Evolutionary conservation across 2,797 vertebrate species (phyloP), one percentile per base, ranked within the genome.

Genomic region (Toxotes lorentzi): DNA sequence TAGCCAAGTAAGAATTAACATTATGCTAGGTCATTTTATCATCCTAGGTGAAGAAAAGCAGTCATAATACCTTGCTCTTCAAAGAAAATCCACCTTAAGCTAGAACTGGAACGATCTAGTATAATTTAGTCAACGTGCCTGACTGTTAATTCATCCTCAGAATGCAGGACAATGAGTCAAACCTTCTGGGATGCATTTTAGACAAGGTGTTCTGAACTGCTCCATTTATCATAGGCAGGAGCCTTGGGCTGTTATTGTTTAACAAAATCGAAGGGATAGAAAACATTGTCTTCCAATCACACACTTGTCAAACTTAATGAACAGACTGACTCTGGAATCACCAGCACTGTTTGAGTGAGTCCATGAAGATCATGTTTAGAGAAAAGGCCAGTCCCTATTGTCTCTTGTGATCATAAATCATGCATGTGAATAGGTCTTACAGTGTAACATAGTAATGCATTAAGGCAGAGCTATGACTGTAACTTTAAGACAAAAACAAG

Each of bases 151-250:
- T 63, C 34, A 24, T 78, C 40, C 57, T 54, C 38, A 38, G 35
- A 63, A 62, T 23, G 7, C 35, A 57, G 7, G 32, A 68, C 57
- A 70, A 73, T 70, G 47, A 88, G 79, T 87, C 73, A 86, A 67
- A 72, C 62, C 48, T 45, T 73, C 54, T 65, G 54, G 45, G n/a
- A 68, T 54, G 41, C 53, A 58, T 70, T 67, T 63, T 61, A 50
- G 38, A 74, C 21, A 58, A 81, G 35, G 23, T 63, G 64, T 24
- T 77, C 27, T 54, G 53, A 83, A 27, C 30, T 56, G 47, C 24
- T 73, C 47, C 41, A 71, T 73, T 73, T 57, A 70, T 81, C 58
- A 71, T 38, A 38, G 77, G 43, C 40, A 64, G 30, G 21, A 50
- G 60, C 61, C 56, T 59, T 6, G 1, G 48, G 84, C 61, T 81